Evolutionary conservation across 30 jellyfish, hydroid and myxozoan species (phyloP).

Genomic region (Cassiopea andromeda): DNA sequence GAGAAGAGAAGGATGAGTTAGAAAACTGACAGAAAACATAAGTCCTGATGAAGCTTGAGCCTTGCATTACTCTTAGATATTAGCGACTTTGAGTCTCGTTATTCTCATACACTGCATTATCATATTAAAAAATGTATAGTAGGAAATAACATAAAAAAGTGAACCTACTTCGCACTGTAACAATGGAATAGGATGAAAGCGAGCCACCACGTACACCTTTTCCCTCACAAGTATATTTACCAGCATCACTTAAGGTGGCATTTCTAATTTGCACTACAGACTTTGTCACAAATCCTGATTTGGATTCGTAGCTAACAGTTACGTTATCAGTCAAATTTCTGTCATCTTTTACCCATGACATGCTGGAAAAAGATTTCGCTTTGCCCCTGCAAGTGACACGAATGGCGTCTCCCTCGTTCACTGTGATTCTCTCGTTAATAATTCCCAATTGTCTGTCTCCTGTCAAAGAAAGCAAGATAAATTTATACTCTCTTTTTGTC

Average conservation of each 20-base stretch:
- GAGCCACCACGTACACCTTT: conserved; percentile 53
- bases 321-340: not conserved
- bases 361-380: conserved; percentile 54
- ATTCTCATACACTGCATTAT: no score
- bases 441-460: conserved; percentile 40
- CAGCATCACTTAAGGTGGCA: conserved; percentile 69
- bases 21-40: no score
- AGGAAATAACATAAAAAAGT: not conserved
- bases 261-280: conserved; percentile 27
- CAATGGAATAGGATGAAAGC: not conserved
- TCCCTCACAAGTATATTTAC: conserved; percentile 82
- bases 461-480: not conserved
- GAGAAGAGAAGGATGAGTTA: no score
- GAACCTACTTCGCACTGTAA: conserved; percentile 16
- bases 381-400: conserved; percentile 65
- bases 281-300: conserved; percentile 7
- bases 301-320: not conserved
- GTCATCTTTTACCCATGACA: conserved; percentile 80
- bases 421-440: not conserved
- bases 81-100: no score
- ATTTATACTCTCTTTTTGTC: no score
- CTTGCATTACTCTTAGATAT: no score
- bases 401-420: conserved; percentile 50
- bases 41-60: no score
- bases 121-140: no score